Evolutionary conservation across 2,888 invertebrate genomes (phyloP).

Genomic region (Oxystoma pomonae): DNA sequence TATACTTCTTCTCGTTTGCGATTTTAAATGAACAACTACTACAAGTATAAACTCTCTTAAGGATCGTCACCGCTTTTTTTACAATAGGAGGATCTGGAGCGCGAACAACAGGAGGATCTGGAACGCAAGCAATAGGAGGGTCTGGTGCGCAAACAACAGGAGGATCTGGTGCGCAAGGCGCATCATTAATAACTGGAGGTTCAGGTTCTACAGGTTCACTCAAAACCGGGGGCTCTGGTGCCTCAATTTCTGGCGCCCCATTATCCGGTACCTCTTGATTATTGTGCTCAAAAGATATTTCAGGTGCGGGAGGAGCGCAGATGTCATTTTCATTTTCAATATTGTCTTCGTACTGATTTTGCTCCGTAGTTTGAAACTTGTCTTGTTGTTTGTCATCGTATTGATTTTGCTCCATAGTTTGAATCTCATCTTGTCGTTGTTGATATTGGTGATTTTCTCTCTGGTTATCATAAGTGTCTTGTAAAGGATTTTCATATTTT

Average conservation of each 20-base stretch:
- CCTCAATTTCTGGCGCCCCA: background rate
- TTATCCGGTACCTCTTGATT: background rate
- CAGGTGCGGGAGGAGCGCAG: background rate
- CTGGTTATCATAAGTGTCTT: too few species aligned
- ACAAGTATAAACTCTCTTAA: background rate
- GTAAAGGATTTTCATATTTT: too few species aligned
- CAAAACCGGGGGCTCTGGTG: background rate
- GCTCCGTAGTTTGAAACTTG: background rate
- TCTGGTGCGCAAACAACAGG: background rate
- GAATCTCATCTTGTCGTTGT: background rate
- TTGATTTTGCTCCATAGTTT: background rate
- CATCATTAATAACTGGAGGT: background rate
- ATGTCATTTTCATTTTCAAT: background rate
- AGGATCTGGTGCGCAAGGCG: background rate
- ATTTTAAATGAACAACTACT: conserved; percentile 23
- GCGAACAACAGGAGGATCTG: too few species aligned
- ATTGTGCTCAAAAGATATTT: background rate
- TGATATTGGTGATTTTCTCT: too few species aligned
- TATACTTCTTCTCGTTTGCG: conserved; percentile 16
- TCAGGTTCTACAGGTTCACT: background rate
- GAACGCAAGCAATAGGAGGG: too few species aligned
- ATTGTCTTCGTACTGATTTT: background rate
- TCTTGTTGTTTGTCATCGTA: background rate
- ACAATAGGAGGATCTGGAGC: too few species aligned
- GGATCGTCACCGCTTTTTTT: background rate